Evolutionary conservation across 30 jellyfish, hydroid and myxozoan species (phyloP).

Genomic region (Turritopsis dohrnii): DNA sequence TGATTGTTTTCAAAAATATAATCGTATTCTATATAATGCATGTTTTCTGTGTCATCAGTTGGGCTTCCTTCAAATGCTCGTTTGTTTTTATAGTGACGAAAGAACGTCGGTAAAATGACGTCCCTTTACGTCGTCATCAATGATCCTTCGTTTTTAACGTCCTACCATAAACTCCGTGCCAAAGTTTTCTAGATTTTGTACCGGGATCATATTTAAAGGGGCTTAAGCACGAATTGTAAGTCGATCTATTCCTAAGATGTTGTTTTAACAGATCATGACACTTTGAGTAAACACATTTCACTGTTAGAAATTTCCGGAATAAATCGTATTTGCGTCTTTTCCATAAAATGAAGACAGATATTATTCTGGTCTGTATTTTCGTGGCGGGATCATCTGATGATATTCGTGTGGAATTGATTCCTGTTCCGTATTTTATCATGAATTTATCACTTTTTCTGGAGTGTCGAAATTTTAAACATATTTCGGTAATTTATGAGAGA

Average conservation of each 20-base stretch:
- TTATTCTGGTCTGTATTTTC: background rate
- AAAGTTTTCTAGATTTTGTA: too few relatives aligned
- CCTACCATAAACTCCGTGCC: too few relatives aligned
- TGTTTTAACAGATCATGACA: conserved; percentile 7
- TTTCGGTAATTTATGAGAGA: background rate
- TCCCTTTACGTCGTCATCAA: too few relatives aligned
- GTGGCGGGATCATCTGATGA: background rate
- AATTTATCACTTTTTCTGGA: background rate
- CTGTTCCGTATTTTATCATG: conserved; percentile 4
- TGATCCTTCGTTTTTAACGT: too few relatives aligned
- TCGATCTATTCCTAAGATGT: background rate
- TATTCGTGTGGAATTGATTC: background rate
- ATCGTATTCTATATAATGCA: background rate
- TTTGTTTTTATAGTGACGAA: too few relatives aligned
- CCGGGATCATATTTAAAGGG: background rate
- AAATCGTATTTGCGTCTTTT: background rate
- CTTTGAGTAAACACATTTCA: background rate
- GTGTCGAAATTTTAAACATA: background rate
- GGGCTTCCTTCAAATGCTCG: too few relatives aligned
- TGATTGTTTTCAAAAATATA: background rate
- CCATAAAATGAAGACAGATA: background rate
- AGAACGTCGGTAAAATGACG: too few relatives aligned
- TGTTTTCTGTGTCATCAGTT: too few relatives aligned
- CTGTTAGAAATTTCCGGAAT: conserved; percentile 13
- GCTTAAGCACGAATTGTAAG: background rate